phyloP scores from a whole-genome alignment of 2,797 vertebrate species.

The Streptopelia turtur region DNA sequence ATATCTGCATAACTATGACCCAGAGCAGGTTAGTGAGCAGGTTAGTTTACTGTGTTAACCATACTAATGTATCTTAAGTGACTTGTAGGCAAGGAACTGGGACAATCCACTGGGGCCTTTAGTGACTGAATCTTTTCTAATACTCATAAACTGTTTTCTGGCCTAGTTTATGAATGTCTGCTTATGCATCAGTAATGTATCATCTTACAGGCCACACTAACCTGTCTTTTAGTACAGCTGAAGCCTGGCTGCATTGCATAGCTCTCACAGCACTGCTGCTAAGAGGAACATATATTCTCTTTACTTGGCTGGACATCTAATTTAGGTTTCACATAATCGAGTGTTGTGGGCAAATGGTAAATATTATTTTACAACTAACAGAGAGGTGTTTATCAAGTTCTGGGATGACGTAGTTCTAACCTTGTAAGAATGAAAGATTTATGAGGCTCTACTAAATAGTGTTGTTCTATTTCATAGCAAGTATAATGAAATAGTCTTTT shows the following conservation, averaged over 20 bases:
- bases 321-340: neutral
- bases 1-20: neutral
- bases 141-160: neutral
- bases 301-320: neutral
- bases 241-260: neutral
- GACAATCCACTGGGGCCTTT: neutral
- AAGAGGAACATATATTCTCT: neutral
- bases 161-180: conserved; percentile 3
- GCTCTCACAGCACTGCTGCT: neutral
- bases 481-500: neutral
- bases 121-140: conserved; percentile 23
- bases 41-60: neutral
- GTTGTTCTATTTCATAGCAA: neutral
- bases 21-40: neutral
- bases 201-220: neutral
- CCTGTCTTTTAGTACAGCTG: neutral
- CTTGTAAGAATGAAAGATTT: neutral
- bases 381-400: neutral
- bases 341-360: neutral
- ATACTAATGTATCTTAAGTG: neutral
- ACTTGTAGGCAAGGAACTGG: neutral
- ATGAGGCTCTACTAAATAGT: neutral
- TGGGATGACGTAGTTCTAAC: neutral
- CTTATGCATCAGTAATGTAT: neutral
- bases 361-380: neutral